These are phyloP conservation scores for Podotricha telesiphe DNA, from an alignment of 2,888 invertebrate species.

Conservation along the genomic window DNA sequence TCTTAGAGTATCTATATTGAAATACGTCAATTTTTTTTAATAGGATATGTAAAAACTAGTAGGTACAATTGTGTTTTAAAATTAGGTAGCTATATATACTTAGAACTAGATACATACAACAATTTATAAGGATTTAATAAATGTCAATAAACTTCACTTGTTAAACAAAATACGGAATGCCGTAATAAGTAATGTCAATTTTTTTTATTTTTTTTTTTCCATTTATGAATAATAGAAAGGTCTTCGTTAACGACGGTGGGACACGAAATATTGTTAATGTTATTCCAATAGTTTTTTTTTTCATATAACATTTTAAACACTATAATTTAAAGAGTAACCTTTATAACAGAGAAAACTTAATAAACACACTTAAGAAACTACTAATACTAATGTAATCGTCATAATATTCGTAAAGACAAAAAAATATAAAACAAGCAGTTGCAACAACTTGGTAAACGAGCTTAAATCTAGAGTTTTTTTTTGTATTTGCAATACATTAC, in stretches of 20 bases:
- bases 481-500: constrained; percentile 16
- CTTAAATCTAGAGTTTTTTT: neutral
- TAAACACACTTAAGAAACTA: constrained; percentile 1
- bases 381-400: neutral
- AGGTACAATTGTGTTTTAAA: constrained; percentile 3
- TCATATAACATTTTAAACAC: neutral
- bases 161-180: neutral
- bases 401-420: neutral
- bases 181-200: neutral
- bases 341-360: neutral
- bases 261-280: neutral
- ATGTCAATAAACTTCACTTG: neutral
- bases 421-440: constrained; percentile 17
- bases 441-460: constrained; percentile 10
- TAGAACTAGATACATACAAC: neutral
- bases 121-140: neutral
- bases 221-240: neutral
- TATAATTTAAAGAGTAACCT: neutral
- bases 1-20: neutral
- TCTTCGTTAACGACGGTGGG: constrained; percentile 2
- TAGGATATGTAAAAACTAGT: neutral
- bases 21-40: neutral
- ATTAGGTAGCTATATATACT: neutral
- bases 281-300: neutral
- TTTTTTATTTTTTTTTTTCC: no score